phyloP scores from a whole-genome alignment of 2,888 invertebrate genomes.

The Rotaria macrura region DNA sequence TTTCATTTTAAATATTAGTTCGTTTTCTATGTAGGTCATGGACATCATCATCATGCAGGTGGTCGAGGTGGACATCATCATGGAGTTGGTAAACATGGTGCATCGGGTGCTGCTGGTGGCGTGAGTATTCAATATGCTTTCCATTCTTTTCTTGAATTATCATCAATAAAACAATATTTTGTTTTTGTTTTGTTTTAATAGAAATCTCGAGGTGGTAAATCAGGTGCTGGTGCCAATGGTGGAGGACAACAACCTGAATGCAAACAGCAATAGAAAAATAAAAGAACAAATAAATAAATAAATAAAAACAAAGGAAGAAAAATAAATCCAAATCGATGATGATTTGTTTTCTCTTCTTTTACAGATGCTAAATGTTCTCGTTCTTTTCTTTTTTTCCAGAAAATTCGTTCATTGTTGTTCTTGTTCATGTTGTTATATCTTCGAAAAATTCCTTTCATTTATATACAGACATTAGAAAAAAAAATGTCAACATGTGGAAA shows the following conservation, averaged over 20 bases:
- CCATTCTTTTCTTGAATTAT: not conserved
- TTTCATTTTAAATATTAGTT: not conserved
- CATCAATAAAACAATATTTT: not conserved
- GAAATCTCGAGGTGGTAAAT: constrained; percentile 5
- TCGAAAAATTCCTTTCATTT: not conserved
- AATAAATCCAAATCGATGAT: not conserved
- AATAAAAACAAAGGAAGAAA: not conserved
- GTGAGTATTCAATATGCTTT: not conserved
- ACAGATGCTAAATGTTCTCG: not conserved
- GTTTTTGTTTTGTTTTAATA: not conserved
- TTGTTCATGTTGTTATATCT: constrained; percentile 7
- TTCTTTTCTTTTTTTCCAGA: not conserved
- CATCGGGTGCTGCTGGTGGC: not conserved
- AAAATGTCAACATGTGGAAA: not conserved
- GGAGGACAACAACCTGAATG: constrained; percentile 14
- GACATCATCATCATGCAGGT: not conserved
- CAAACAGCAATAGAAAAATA: not conserved
- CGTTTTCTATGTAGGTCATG: not conserved
- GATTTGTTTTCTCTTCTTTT: not conserved
- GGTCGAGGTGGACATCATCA: constrained; percentile 12
- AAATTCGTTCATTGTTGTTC: constrained; percentile 3
- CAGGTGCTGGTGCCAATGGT: not conserved
- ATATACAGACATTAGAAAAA: not conserved
- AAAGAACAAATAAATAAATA: not conserved
- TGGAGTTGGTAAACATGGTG: not conserved